phyloP scores from a whole-genome alignment of 23 tunicate genomes.

The Aplidium turbinatum region DNA sequence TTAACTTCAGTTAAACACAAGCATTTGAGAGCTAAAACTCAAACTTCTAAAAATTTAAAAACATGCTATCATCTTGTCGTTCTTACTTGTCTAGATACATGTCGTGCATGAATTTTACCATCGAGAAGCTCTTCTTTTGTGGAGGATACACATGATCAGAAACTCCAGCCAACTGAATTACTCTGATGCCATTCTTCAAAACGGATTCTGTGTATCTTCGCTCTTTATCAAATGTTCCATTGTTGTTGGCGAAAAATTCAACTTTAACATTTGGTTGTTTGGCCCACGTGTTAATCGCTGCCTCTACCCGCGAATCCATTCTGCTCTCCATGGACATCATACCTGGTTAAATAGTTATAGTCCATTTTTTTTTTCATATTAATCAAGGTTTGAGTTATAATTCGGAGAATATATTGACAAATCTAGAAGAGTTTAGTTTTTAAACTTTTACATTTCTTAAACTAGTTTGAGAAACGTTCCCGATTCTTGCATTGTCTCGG shows the following conservation, averaged over 20 bases:
- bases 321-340: constrained; percentile 59
- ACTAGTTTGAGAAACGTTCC: too few species aligned
- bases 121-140: constrained; percentile 67
- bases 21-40: too few species aligned
- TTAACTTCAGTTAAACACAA: too few species aligned
- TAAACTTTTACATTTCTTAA: too few species aligned
- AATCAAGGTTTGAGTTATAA: not conserved
- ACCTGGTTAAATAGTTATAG: constrained; percentile 27
- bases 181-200: constrained; percentile 16
- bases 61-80: too few species aligned
- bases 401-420: too few species aligned
- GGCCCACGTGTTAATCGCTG: constrained; percentile 61
- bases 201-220: not conserved
- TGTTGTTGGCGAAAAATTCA: constrained; percentile 52
- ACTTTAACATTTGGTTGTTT: constrained; percentile 14
- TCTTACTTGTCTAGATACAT: constrained; percentile 49
- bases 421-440: too few species aligned
- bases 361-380: too few species aligned
- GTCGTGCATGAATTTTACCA: constrained; percentile 63
- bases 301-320: constrained; percentile 29
- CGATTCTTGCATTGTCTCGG: too few species aligned
- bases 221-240: constrained; percentile 20
- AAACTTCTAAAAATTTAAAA: too few species aligned
- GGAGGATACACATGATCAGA: constrained; percentile 58
- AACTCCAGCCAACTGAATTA: constrained; percentile 55